phyloP scores from a whole-genome alignment of 2,113 vertebrate genomes.

The Spea multiplicata region DNA sequence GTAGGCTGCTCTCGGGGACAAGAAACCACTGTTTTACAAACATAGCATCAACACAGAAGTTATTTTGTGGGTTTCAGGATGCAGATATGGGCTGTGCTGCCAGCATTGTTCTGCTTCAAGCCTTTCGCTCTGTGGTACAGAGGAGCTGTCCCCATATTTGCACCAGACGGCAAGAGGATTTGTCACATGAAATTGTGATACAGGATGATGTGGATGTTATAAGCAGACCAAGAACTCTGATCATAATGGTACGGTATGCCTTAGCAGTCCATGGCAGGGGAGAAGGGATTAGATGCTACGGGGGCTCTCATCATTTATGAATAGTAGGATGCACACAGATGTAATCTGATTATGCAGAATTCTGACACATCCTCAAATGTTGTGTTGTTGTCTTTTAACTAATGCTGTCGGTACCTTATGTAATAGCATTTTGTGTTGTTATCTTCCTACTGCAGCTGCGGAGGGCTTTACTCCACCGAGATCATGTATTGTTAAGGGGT shows the following conservation, averaged over 20 bases:
- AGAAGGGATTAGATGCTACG: constrained; percentile 44
- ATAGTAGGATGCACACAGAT: constrained; percentile 1
- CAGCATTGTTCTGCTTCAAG: constrained; percentile 89
- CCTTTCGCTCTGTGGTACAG: constrained; percentile 88
- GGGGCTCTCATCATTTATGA: constrained; percentile 34
- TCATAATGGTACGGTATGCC: constrained; percentile 83
- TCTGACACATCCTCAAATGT: neutral
- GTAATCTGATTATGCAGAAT: neutral
- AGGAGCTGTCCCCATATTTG: constrained; percentile 91
- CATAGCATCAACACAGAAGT: constrained; percentile 78
- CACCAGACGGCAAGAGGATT: constrained; percentile 78
- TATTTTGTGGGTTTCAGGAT: constrained; percentile 80
- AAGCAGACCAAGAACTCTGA: constrained; percentile 83
- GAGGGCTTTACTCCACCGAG: neutral
- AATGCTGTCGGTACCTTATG: constrained; percentile 12
- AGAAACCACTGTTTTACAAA: constrained; percentile 87
- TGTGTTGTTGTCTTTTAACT: neutral
- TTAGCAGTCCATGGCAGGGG: constrained; percentile 38
- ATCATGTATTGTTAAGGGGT: neutral
- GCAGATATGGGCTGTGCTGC: constrained; percentile 93
- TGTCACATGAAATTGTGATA: constrained; percentile 82
- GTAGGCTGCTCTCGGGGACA: constrained; percentile 81
- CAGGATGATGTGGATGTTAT: constrained; percentile 81
- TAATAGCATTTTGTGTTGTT: neutral
- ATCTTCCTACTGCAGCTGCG: neutral